Conservation (phyloP, 1,140 invertebrate genomes). For the fruit fly (Drosophila melanogaster) region Release_6_plus_ISO1_MT NT_033779.5:3776501-3777000, state of each 20-base stretch:
- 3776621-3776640: conserved; percentile 82
- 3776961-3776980: conserved; percentile 36
- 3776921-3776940: conserved; percentile 77
- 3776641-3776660: conserved; percentile 65
- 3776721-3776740: no score
- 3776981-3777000: conserved; percentile 22
- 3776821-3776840: no score
- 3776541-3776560: conserved; percentile 30
- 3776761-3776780: no score
- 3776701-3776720: no score
- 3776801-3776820: no score
- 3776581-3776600: conserved; percentile 36
- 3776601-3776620: conserved; percentile 82
- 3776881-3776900: conserved; percentile 56
- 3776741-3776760: no score
- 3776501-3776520: conserved; percentile 71
- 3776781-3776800: no score
- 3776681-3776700: conserved; percentile 17
- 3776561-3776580: background rate
- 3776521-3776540: conserved; percentile 45
- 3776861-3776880: conserved; percentile 38
- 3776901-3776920: conserved; percentile 73
- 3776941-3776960: conserved; percentile 18
- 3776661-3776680: conserved; percentile 53
- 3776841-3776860: background rate